These are phyloP conservation scores for Ibidorhyncha struthersii DNA, from an alignment of 2,113 vertebrate genomes.

Conservation along the genomic window DNA sequence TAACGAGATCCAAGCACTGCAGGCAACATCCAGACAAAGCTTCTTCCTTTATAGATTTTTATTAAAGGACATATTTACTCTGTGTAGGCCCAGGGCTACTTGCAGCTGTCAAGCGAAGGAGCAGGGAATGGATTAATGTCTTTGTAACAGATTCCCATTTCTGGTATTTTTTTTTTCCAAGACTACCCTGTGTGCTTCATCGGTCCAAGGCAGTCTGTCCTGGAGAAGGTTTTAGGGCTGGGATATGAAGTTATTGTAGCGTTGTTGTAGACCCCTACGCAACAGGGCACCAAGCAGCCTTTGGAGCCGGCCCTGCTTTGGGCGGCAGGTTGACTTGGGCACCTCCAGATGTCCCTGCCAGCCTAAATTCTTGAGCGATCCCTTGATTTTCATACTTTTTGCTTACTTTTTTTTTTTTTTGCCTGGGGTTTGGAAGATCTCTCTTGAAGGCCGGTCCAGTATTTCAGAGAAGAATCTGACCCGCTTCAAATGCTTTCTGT, in stretches of 20 bases:
- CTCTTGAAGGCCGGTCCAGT: neutral
- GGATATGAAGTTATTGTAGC: neutral
- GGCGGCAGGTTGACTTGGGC: neutral
- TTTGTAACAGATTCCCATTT: neutral
- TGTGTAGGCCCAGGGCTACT: neutral
- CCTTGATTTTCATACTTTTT: neutral
- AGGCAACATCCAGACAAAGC: neutral
- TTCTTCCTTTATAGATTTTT: neutral
- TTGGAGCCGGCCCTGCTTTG: neutral
- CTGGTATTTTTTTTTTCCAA: neutral
- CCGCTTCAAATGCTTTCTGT: rapidly evolving
- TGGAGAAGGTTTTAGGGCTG: neutral
- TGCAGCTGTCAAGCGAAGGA: neutral
- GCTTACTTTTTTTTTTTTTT: neutral
- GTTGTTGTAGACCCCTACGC: rapidly evolving
- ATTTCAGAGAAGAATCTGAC: neutral
- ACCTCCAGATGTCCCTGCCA: neutral
- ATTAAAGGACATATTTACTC: neutral
- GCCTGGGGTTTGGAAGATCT: neutral
- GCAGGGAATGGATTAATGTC: neutral
- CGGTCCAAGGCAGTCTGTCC: neutral
- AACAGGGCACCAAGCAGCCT: neutral
- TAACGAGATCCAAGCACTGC: neutral
- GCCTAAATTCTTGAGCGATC: neutral
- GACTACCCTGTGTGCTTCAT: neutral